Evolutionary conservation across 2,113 vertebrate species (phyloP).

Genomic region (Cairina moschata): DNA sequence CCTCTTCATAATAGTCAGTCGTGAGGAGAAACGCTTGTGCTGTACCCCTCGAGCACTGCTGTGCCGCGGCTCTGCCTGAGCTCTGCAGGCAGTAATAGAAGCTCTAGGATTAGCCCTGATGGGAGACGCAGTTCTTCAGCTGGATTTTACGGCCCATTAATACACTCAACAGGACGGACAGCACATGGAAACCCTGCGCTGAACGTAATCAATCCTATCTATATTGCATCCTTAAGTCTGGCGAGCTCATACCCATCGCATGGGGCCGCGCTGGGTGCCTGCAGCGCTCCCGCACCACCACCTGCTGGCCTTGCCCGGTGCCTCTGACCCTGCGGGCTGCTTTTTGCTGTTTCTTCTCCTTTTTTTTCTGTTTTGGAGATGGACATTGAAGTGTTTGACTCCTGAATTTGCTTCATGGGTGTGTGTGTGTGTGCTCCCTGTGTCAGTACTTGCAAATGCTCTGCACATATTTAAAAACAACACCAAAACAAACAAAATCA

Average conservation of each 20-base stretch:
- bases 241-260: too few relatives aligned
- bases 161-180: not conserved
- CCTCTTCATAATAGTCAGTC: not conserved
- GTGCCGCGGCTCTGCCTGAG: not conserved
- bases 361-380: not conserved
- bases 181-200: not conserved
- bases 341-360: not conserved
- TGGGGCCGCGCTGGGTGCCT: too few relatives aligned
- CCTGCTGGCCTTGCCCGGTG: conserved; percentile 54
- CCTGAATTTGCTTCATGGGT: accelerated
- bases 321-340: not conserved
- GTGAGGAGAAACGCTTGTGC: not conserved
- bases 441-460: too few relatives aligned
- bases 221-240: not conserved
- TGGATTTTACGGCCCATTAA: not conserved
- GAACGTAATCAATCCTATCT: not conserved
- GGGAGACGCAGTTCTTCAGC: not conserved
- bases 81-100: not conserved
- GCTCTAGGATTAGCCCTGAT: not conserved
- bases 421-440: accelerated
- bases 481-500: too few relatives aligned
- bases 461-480: not conserved
- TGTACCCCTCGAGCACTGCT: accelerated
- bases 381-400: not conserved
- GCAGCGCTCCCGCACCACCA: conserved; percentile 47